Conservation (phyloP, 2,888 invertebrate genomes). For the Poecilus cupreus region DNA sequence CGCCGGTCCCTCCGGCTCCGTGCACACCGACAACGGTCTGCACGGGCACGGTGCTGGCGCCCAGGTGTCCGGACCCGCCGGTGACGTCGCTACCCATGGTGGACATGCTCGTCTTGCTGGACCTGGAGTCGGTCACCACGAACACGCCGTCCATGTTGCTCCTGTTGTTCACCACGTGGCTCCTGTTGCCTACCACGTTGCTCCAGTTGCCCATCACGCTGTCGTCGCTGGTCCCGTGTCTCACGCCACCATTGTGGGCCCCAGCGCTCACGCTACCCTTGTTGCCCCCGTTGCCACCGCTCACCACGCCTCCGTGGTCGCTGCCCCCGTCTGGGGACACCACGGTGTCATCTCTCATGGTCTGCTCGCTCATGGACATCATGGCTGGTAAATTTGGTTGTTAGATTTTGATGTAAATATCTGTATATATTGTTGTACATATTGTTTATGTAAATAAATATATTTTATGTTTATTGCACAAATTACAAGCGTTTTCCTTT, state of each 20-base stretch:
- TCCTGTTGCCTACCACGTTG: not conserved
- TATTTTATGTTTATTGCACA: not conserved
- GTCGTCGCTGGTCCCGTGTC: not conserved
- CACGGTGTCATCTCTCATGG: not conserved
- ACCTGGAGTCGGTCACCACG: not conserved
- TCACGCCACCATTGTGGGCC: not conserved
- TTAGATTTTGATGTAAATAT: conserved; percentile 10
- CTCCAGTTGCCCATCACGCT: not conserved
- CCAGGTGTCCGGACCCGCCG: conserved; percentile 66
- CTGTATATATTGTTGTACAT: not conserved
- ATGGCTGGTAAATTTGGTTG: conserved; percentile 21
- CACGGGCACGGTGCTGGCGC: conserved; percentile 62
- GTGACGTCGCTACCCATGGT: conserved; percentile 66
- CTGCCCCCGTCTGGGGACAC: not conserved
- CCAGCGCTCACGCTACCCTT: conserved; percentile 6
- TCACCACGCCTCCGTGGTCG: not conserved
- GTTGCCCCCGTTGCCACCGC: not conserved
- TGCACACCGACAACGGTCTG: conserved; percentile 4
- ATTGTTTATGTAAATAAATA: not conserved
- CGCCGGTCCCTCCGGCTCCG: not conserved
- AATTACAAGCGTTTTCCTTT: too few species aligned
- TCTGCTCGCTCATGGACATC: conserved; percentile 17
- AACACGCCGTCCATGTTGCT: not conserved
- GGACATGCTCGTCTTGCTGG: not conserved
- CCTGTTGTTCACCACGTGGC: not conserved